Conservation (phyloP, 2,797 vertebrate species). For the Pseudomugil tenellus region DNA sequence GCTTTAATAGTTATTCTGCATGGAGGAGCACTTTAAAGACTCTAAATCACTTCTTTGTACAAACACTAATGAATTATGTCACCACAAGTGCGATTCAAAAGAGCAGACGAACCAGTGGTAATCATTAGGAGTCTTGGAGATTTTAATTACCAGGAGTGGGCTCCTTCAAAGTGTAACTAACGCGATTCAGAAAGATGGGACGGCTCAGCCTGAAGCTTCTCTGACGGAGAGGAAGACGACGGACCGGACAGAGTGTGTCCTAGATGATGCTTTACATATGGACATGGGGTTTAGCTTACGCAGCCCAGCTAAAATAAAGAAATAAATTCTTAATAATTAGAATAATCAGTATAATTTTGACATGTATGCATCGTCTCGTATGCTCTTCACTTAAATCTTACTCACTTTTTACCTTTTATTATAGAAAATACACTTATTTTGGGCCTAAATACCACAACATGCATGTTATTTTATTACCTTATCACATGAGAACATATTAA, state of each 20-base stretch:
- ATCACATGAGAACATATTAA: conserved; percentile 58
- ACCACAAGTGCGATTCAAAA: conserved; percentile 76
- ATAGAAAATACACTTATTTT: conserved; percentile 4
- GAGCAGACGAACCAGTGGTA: conserved; percentile 72
- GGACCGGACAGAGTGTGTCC: background rate
- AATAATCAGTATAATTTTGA: too few relatives aligned
- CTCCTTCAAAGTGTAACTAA: conserved; percentile 70
- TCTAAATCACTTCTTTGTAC: conserved; percentile 84
- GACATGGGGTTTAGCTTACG: background rate
- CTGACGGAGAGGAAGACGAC: background rate
- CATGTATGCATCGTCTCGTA: conserved; percentile 7
- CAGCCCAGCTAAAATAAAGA: background rate
- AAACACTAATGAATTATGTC: conserved; percentile 86
- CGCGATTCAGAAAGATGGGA: conserved; percentile 44
- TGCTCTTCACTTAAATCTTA: conserved; percentile 43
- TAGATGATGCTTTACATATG: background rate
- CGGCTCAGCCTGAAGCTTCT: conserved; percentile 5
- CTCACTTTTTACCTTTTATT: background rate
- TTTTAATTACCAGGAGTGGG: conserved; percentile 68
- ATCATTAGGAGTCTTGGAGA: conserved; percentile 72
- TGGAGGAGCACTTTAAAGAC: conserved; percentile 90
- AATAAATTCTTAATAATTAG: background rate
- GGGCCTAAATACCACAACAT: background rate
- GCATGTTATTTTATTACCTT: conserved; percentile 15
- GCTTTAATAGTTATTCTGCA: conserved; percentile 98